phyloP scores from a whole-genome alignment of 1,140 invertebrate genomes.

The Anastrepha obliqua region DNA sequence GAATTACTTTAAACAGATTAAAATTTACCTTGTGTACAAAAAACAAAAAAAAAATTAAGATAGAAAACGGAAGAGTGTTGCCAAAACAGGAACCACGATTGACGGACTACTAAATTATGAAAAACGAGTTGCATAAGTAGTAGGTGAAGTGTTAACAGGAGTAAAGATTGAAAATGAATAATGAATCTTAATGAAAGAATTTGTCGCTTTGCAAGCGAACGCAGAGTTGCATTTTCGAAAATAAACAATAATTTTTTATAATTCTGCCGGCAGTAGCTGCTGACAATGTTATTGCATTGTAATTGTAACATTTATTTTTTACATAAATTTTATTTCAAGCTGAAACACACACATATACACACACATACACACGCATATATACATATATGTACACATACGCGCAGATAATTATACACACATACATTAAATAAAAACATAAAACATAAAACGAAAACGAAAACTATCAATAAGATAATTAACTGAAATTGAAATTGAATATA shows the following conservation, averaged over 20 bases:
- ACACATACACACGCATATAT: background rate
- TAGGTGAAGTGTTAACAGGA: background rate
- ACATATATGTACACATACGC: background rate
- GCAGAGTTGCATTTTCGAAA: background rate
- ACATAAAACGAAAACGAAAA: slow-evolving; percentile 60
- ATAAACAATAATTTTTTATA: slow-evolving; percentile 51
- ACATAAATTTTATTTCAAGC: slow-evolving; percentile 12
- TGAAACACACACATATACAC: background rate
- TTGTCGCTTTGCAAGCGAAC: background rate
- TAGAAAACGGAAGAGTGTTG: background rate
- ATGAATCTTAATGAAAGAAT: background rate
- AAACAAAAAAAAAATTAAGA: slow-evolving; percentile 12
- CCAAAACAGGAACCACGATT: background rate
- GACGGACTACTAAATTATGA: background rate
- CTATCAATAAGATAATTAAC: slow-evolving; percentile 59
- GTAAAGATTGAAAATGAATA: background rate
- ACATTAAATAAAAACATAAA: slow-evolving; percentile 51
- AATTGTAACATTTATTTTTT: slow-evolving; percentile 42
- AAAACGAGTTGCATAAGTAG: background rate
- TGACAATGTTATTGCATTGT: background rate
- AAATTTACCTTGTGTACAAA: slow-evolving; percentile 27
- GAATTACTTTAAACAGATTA: slow-evolving; percentile 33
- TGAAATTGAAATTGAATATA: slow-evolving; percentile 54
- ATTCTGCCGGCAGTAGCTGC: background rate
- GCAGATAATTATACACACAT: slow-evolving; percentile 16